Conservation (phyloP, 35 echinoderm and acorn worm species). For the Stichopus chloronotus region DNA sequence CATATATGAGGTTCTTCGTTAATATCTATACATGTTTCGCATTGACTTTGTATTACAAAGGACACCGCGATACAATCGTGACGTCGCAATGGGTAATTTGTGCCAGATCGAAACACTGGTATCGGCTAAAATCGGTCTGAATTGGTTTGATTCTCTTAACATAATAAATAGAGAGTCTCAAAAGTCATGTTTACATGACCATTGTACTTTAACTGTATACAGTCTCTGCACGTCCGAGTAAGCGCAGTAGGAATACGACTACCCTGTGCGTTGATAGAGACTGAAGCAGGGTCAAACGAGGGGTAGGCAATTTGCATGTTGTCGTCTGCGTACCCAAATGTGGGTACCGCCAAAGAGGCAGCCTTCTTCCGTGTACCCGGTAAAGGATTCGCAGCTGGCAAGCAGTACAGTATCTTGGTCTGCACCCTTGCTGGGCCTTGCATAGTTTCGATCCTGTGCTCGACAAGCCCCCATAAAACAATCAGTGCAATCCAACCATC, state of each 20-base stretch:
- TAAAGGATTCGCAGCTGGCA: conserved; percentile 18
- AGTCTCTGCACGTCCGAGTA: conserved; percentile 4
- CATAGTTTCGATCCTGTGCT: conserved; percentile 27
- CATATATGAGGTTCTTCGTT: conserved; percentile 4
- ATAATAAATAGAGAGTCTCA: not conserved
- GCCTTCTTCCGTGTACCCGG: not conserved
- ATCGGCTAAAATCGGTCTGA: conserved; percentile 10
- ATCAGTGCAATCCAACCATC: conserved; percentile 20
- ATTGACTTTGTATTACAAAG: conserved; percentile 14
- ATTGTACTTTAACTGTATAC: conserved; percentile 6
- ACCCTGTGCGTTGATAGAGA: conserved; percentile 1
- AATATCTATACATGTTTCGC: conserved; percentile 25
- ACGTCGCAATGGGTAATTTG: conserved; percentile 14
- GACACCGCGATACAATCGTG: not conserved
- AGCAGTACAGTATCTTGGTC: conserved; percentile 23
- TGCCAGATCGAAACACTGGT: not conserved
- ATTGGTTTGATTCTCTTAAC: not conserved
- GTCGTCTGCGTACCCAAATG: not conserved
- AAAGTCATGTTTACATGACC: conserved; percentile 4
- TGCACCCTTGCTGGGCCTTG: conserved; percentile 11
- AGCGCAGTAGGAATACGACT: conserved; percentile 3
- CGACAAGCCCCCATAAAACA: not conserved
- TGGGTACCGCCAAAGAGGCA: conserved; percentile 30
- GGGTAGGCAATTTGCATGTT: conserved; percentile 20
- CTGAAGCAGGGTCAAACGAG: conserved; percentile 10